A percentile compares a stretch with the other conserved stretches of the same genome.
These are phyloP conservation scores for Alcedo quadribrachys DNA, from an alignment of 2,797 vertebrate genomes.

Conservation along the genomic window DNA sequence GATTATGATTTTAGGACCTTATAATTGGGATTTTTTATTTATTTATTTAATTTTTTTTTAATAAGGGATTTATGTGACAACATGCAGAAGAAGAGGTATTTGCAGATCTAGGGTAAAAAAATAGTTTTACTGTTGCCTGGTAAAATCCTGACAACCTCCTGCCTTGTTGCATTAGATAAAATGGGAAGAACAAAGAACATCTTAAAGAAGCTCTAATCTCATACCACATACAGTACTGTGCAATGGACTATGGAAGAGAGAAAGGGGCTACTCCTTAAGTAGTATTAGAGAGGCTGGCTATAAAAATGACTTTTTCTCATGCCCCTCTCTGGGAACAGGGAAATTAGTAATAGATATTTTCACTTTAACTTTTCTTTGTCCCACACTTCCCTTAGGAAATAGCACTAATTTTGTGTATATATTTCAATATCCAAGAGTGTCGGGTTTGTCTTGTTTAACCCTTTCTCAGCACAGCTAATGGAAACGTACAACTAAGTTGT, in stretches of 20 bases:
- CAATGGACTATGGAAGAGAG: not conserved
- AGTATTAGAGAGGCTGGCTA: not conserved
- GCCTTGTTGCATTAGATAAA: not conserved
- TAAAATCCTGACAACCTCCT: slow-evolving; percentile 15
- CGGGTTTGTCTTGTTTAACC: not conserved
- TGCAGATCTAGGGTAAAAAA: not conserved
- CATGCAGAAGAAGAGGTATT: not conserved
- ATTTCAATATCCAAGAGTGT: not conserved
- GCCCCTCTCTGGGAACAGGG: not conserved
- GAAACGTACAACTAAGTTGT: not conserved
- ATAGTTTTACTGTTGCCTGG: not conserved
- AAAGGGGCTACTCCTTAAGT: not conserved
- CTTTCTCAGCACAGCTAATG: not conserved
- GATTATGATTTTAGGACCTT: not conserved
- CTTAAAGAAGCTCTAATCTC: not conserved
- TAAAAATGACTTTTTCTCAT: not conserved
- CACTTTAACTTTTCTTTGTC: not conserved
- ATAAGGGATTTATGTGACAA: not conserved
- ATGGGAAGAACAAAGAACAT: slow-evolving; percentile 4
- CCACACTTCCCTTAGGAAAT: not conserved
- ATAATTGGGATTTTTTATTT: not conserved
- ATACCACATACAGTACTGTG: not conserved
- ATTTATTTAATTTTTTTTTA: not conserved
- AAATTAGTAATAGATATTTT: not conserved
- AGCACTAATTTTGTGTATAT: not conserved